These are phyloP conservation scores for Scytalopus superciliaris DNA, from an alignment of 2,113 vertebrate genomes.

Conservation along the genomic window DNA sequence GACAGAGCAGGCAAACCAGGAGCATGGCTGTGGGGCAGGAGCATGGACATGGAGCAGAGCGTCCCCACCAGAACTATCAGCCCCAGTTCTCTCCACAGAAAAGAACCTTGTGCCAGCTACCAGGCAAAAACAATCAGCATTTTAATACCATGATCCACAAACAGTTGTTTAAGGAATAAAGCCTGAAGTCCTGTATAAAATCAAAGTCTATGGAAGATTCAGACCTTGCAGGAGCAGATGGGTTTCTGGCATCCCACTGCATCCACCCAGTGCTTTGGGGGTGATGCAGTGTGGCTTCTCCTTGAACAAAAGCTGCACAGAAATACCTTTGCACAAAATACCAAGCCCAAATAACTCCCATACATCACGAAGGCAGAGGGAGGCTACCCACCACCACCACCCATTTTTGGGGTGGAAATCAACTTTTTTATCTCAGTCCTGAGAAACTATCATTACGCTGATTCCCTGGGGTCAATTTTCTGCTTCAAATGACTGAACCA, in stretches of 20 bases:
- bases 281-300: background rate
- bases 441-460: background rate
- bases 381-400: background rate
- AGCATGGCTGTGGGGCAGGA: rapidly evolving
- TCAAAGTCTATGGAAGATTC: background rate
- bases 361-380: background rate
- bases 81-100: background rate
- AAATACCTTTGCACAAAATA: background rate
- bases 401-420: background rate
- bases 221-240: background rate
- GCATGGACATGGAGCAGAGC: background rate
- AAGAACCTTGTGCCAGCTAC: background rate
- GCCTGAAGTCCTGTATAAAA: background rate
- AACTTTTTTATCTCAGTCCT: background rate
- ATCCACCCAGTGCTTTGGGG: background rate
- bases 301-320: background rate
- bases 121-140: background rate
- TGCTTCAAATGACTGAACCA: background rate
- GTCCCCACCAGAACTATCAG: background rate
- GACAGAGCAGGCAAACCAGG: background rate
- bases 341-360: background rate
- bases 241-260: background rate
- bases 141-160: background rate
- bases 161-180: background rate
- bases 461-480: background rate